A percentile compares a stretch with the other conserved stretches of the same genome.
phyloP scores from a whole-genome alignment of 2,888 invertebrate genomes.

The Eupithecia tripunctaria region DNA sequence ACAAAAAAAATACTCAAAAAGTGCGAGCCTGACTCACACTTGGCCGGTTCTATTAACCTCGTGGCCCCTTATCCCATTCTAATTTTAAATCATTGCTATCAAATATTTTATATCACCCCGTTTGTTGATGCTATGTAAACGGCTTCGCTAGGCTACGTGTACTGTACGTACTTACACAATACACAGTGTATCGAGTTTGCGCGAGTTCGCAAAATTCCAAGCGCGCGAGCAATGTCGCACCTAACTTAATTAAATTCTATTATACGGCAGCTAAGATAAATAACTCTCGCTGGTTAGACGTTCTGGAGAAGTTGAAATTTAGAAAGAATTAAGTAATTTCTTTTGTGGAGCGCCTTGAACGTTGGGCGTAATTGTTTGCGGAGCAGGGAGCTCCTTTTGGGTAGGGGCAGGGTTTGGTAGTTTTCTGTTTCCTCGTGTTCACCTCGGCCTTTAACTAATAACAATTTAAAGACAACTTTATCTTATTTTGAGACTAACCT shows the following conservation, averaged over 20 bases:
- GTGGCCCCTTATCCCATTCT: not conserved
- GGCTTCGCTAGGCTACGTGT: conserved; percentile 4
- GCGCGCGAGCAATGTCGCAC: conserved; percentile 76
- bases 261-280: conserved; percentile 79
- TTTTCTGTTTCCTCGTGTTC: conserved; percentile 11
- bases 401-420: conserved; percentile 22
- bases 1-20: no score
- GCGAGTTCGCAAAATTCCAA: conserved; percentile 69
- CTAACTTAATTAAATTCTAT: conserved; percentile 83
- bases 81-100: not conserved
- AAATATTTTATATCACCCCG: conserved; percentile 22
- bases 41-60: no score
- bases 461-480: no score
- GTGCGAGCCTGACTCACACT: no score
- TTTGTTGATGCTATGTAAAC: conserved; percentile 44
- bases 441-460: conserved; percentile 4
- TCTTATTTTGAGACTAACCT: not conserved
- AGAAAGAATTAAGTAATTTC: conserved; percentile 78
- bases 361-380: conserved; percentile 56
- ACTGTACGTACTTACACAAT: no score
- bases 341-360: conserved; percentile 61
- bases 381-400: conserved; percentile 45
- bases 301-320: conserved; percentile 64
- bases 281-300: conserved; percentile 71
- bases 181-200: conserved; percentile 54